Evolutionary conservation across 35 echinoderm and acorn worm species (phyloP).

Genomic region (Stichopus chloronotus): DNA sequence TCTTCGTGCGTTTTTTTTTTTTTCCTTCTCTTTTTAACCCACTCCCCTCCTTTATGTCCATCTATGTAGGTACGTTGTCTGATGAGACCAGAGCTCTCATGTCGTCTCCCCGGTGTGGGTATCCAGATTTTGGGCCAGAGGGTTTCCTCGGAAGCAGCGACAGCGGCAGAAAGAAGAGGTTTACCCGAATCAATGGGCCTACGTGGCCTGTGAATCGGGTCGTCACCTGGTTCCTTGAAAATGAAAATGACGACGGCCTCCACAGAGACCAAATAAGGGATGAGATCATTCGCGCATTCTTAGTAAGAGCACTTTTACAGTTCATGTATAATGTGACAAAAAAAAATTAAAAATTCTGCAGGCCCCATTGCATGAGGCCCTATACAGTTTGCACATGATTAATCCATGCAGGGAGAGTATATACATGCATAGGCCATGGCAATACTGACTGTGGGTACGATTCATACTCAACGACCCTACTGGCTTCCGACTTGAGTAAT

Average conservation of each 20-base stretch:
- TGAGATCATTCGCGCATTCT: constrained; percentile 15
- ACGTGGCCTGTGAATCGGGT: background rate
- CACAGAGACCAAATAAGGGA: background rate
- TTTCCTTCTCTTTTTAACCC: too few species aligned
- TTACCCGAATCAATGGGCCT: background rate
- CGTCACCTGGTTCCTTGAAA: constrained; percentile 16
- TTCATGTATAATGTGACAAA: background rate
- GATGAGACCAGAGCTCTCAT: background rate
- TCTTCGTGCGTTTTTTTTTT: too few species aligned
- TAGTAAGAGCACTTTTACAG: background rate
- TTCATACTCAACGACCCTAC: too few species aligned
- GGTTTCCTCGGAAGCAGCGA: background rate
- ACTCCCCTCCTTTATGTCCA: background rate
- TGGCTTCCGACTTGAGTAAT: too few species aligned
- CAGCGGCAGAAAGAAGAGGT: constrained; percentile 3
- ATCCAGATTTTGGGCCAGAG: constrained; percentile 10
- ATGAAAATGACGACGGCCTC: background rate
- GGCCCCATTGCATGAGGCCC: background rate
- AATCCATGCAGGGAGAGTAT: background rate
- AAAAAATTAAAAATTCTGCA: background rate
- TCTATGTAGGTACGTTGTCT: background rate
- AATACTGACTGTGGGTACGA: background rate
- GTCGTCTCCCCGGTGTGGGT: constrained; percentile 19
- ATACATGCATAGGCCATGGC: too few species aligned
- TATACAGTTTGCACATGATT: too few species aligned